A percentile compares a stretch with the other conserved stretches of the same genome.
Conservation (phyloP, 2,797 vertebrate species). For the Chelonia mydas region DNA sequence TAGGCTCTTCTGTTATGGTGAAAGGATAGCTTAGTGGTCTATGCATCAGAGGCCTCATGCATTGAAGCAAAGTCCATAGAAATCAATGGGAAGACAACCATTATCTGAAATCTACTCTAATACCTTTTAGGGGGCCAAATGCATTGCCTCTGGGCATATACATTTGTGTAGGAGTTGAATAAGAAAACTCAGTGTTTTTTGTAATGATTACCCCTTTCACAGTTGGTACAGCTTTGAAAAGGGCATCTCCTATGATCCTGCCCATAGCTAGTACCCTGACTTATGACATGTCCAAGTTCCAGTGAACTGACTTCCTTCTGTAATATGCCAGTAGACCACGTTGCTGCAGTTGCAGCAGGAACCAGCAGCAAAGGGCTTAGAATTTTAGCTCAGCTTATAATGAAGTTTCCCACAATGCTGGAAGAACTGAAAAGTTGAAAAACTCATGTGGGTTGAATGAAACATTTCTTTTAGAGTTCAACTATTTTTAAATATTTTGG, state of each 20-base stretch:
- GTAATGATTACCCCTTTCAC: conserved; percentile 4
- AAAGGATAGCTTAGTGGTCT: not conserved
- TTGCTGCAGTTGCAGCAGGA: not conserved
- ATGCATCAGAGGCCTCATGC: not conserved
- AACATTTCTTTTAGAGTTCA: not conserved
- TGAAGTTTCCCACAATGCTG: not conserved
- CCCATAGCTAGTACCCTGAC: not conserved
- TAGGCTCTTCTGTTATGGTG: not conserved
- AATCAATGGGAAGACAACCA: not conserved
- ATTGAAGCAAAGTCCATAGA: not conserved
- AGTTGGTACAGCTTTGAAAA: not conserved
- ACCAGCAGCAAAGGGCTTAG: not conserved
- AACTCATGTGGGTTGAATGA: not conserved
- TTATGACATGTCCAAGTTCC: not conserved
- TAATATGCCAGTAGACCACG: accelerated
- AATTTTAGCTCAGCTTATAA: not conserved
- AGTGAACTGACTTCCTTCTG: not conserved
- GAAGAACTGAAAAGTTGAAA: not conserved
- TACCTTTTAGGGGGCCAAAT: conserved; percentile 43
- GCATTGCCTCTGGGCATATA: not conserved
- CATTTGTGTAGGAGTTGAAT: not conserved
- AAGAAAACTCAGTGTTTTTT: not conserved
- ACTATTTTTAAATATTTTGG: not conserved
- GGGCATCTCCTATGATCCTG: not conserved
- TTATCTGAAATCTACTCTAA: not conserved